Evolutionary conservation across 2,888 invertebrate species (phyloP).

Genomic region (Druceiella hillmani): DNA sequence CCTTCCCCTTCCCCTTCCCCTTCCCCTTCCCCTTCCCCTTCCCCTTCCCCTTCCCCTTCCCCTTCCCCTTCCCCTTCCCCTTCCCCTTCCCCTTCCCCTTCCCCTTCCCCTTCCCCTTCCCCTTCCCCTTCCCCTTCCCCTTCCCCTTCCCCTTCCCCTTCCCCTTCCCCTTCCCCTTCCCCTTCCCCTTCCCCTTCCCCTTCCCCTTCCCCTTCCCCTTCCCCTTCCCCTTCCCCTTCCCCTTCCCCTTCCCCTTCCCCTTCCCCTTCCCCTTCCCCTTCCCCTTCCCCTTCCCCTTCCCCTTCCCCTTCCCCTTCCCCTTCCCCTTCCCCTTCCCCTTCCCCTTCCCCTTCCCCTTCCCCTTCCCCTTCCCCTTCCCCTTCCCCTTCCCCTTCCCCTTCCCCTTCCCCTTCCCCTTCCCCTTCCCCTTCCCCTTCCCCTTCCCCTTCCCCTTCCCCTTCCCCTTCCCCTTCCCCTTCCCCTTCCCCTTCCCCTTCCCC

Average conservation of each 20-base stretch:
- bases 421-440: conserved; percentile 1
- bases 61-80: neutral
- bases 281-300: neutral
- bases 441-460: no score
- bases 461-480: no score
- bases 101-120: neutral
- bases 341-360: neutral
- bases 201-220: neutral
- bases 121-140: neutral
- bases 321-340: neutral
- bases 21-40: neutral
- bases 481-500: no score
- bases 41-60: neutral
- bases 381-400: neutral
- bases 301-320: neutral
- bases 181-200: neutral
- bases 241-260: neutral
- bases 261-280: neutral
- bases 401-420: neutral
- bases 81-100: neutral
- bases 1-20: neutral
- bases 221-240: neutral
- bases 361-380: neutral
- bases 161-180: neutral
- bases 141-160: neutral